These are phyloP conservation scores for Drosophila punjabiensis DNA, from an alignment of 1,140 invertebrate species.

Conservation along the genomic window DNA sequence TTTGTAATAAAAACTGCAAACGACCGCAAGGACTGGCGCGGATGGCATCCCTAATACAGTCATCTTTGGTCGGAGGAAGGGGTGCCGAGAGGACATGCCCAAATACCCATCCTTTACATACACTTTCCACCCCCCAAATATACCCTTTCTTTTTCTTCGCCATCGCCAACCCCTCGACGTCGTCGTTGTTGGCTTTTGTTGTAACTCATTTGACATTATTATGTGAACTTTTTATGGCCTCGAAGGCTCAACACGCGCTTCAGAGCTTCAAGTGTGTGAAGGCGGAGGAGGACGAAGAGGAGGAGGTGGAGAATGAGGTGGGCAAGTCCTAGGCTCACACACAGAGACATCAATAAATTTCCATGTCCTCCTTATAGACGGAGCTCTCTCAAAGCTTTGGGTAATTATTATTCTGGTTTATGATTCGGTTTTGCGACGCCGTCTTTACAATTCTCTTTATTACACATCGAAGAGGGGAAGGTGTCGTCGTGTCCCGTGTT, in stretches of 20 bases:
- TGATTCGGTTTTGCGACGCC: conserved; percentile 65
- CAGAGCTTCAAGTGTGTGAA: conserved; percentile 34
- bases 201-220: conserved; percentile 84
- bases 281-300: background rate
- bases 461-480: conserved; percentile 53
- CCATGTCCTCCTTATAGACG: conserved; percentile 40
- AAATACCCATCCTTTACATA: conserved; percentile 11
- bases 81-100: conserved; percentile 26
- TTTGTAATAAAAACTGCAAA: conserved; percentile 84
- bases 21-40: conserved; percentile 68
- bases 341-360: conserved; percentile 75
- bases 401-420: conserved; percentile 84
- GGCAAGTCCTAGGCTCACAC: conserved; percentile 58
- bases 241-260: conserved; percentile 67
- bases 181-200: conserved; percentile 65
- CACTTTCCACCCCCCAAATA: conserved; percentile 9
- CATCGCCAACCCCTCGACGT: conserved; percentile 8
- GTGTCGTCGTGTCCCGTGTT: conserved; percentile 36
- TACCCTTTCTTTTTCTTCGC: conserved; percentile 10
- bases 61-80: conserved; percentile 54
- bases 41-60: conserved; percentile 72
- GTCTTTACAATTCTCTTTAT: conserved; percentile 81
- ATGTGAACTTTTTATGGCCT: conserved; percentile 82
- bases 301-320: background rate
- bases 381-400: conserved; percentile 69